These are phyloP conservation scores for Ophraella communa DNA, from an alignment of 2,888 invertebrate genomes.

Conservation along the genomic window DNA sequence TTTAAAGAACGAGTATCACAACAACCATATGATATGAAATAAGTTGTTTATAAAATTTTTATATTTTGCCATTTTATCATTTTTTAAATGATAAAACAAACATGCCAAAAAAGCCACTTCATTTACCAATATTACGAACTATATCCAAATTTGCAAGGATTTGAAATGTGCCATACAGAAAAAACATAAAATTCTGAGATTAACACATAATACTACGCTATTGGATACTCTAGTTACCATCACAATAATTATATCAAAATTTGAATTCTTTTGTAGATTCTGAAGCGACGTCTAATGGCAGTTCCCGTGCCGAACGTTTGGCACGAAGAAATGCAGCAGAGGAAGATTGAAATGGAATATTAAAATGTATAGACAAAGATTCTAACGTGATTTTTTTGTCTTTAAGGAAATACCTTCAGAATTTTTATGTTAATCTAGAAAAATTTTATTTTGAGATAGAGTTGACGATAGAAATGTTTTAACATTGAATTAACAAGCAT, in stretches of 20 bases:
- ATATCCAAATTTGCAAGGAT: no score
- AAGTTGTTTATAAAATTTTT: no score
- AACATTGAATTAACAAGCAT: background rate
- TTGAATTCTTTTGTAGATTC: constrained; percentile 46
- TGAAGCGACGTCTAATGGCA: constrained; percentile 41
- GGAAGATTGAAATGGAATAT: constrained; percentile 44
- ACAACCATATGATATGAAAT: no score
- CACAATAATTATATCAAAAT: background rate
- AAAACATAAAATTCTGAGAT: no score
- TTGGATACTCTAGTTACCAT: background rate
- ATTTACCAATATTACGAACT: no score
- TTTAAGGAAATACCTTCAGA: background rate
- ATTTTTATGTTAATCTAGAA: background rate
- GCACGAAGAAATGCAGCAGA: constrained; percentile 49
- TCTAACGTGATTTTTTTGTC: constrained; percentile 2
- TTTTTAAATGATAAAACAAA: no score
- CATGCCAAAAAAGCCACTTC: no score
- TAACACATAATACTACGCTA: no score
- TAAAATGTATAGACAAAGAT: constrained; percentile 20
- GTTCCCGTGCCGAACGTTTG: constrained; percentile 50
- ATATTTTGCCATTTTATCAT: no score
- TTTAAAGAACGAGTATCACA: no score
- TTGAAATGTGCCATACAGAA: no score
- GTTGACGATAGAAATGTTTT: background rate
- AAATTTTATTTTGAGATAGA: background rate